These are phyloP conservation scores for Anolis sagrei DNA, from an alignment of 2,113 vertebrate species.

Conservation along the genomic window DNA sequence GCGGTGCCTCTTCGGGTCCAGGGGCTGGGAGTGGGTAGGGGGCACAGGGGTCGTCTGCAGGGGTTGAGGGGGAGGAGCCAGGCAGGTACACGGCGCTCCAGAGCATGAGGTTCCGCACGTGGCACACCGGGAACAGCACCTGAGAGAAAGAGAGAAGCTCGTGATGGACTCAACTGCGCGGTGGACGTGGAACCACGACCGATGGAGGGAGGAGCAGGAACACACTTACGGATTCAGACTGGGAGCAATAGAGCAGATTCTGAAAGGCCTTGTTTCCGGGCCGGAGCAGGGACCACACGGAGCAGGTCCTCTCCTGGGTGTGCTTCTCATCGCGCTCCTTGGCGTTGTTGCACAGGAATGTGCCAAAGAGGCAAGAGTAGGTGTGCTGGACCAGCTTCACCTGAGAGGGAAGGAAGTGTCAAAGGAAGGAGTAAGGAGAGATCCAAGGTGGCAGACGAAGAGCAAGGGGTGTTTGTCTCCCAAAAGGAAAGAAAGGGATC, in stretches of 20 bases:
- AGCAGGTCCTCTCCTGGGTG: conserved; percentile 93
- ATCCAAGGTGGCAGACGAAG: no score
- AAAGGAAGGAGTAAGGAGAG: no score
- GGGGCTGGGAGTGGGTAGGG: conserved; percentile 89
- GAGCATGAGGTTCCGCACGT: conserved; percentile 94
- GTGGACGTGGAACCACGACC: no score
- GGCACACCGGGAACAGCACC: conserved; percentile 97
- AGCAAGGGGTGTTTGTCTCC: no score
- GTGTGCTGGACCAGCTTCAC: conserved; percentile 98
- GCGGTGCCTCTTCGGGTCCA: conserved; percentile 88
- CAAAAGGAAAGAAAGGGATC: no score
- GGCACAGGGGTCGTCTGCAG: conserved; percentile 90
- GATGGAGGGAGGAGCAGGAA: background rate
- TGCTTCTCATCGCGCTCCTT: conserved; percentile 94
- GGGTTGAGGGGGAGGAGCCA: conserved; percentile 92
- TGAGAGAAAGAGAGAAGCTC: conserved; percentile 50
- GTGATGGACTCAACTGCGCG: background rate
- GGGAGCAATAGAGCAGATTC: conserved; percentile 96
- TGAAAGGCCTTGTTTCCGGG: conserved; percentile 92
- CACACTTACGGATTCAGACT: conserved; percentile 91
- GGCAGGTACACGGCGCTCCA: conserved; percentile 98
- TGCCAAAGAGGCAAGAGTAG: conserved; percentile 98
- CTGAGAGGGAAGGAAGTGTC: no score
- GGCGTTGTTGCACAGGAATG: conserved; percentile 97
- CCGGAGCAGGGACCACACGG: conserved; percentile 95